Base-by-base conservation (phyloP, 2,888 invertebrate species). In the Microctonus hyperodae region DNA sequence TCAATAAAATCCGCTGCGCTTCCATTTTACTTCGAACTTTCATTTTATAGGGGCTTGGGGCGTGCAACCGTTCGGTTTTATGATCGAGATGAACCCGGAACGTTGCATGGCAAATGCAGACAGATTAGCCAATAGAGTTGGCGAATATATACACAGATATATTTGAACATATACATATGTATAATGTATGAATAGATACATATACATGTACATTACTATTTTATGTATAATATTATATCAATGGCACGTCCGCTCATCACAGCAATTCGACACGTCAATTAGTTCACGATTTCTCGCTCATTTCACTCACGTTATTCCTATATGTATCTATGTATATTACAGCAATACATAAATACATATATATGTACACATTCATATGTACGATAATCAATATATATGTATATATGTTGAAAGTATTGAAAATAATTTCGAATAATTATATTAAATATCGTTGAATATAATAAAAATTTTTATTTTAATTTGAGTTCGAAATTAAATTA, bases 71-170 rank as follows among this genome's bases (percentile, higher is more conserved):
- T 44, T 16, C 44, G 16, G 63, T 71, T 73, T 74, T 74, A 73
- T 69, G 73, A 74, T 55, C 61, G 51, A 50, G 72, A 72, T 69
- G 73, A 71, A 69, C 72, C 70, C 70, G 67, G 70, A 72, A 73
- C 70, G 69, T 60, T 37, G 48, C 31, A 60, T 50, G 58, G 65
- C 37, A 63, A 60, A 22, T 57, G 40, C 22, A 55, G 51, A 33
- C 62, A 68, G 68, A 63, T 69, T 69, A 56, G 67, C 65, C 63
- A 69, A 61, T 67, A 53, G 25, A 51, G 25, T 44, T 50, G 50
- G 48, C 16, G 31, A 20, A n/a, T 48, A 60, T 50, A 22, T 22
- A 60, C 28, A 35, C 23, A 50, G 50, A 0, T 31, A 60, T 31
- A 48, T 44, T 25, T 28, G 28, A 31, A 25, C 25, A 10, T 50